Evolutionary conservation across 2,888 invertebrate species (phyloP).

Genomic region (Pseudococcus jackbeardsleyi): DNA sequence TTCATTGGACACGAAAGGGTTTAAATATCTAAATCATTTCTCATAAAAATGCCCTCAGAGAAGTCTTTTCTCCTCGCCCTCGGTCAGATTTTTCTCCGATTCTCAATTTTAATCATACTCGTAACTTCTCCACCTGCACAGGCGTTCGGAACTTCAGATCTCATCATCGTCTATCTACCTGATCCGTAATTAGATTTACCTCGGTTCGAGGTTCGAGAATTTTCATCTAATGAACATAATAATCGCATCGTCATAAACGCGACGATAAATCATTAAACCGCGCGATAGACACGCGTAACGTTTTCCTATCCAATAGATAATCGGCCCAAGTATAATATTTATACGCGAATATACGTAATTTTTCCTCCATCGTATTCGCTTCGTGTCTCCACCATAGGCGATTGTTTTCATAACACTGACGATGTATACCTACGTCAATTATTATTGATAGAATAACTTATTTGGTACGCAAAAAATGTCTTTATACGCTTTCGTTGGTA

Average conservation of each 20-base stretch:
- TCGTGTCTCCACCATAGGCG: background rate
- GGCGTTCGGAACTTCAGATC: too few species aligned
- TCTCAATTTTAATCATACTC: too few species aligned
- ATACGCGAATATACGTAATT: slow-evolving; percentile 15
- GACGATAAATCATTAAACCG: background rate
- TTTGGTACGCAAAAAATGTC: slow-evolving; percentile 2
- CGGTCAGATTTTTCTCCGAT: too few species aligned
- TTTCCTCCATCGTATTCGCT: background rate
- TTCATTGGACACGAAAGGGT: too few species aligned
- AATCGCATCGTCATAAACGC: slow-evolving; percentile 15
- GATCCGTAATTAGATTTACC: background rate
- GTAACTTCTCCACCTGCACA: too few species aligned
- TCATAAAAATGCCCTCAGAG: too few species aligned
- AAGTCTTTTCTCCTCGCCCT: too few species aligned
- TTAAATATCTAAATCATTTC: too few species aligned
- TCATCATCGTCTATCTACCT: background rate
- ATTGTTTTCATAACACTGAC: slow-evolving; percentile 20
- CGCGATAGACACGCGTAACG: background rate
- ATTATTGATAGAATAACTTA: background rate
- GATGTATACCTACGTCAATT: background rate
- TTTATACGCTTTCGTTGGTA: slow-evolving; percentile 12
- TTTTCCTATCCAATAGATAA: background rate
- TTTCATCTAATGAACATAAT: background rate
- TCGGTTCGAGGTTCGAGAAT: background rate
- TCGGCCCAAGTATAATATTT: background rate